Base-by-base conservation (phyloP, 1,140 invertebrate species). In the Neotoxoptera formosana region DNA sequence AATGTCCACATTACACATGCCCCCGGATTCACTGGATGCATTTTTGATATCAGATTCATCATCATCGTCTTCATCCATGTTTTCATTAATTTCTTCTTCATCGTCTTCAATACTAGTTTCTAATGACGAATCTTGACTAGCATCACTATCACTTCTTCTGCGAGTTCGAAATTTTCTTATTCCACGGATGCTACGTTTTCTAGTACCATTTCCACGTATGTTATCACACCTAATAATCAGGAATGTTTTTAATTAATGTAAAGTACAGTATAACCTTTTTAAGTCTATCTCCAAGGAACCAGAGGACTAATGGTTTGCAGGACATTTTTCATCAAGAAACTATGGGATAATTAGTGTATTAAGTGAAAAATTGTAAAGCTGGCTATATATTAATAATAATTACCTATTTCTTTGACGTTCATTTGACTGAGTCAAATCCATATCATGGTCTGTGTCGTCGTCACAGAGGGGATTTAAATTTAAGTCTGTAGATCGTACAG, bases 401-500 rank as follows among this genome's bases (percentile, higher is more conserved):
- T 93, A 93, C 91, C 91, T 93, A 53, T 81, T 93, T 47, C 91
- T 84, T 93, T 93, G 91, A 2, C 76, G 91, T 83, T 93, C 91
- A 86, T 83, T 84, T 86, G 48, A 41, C 30, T 93, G 91, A 84
- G 91, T 93, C 36, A 93, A 53, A 56, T 93, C 91, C 91, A 93
- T 93, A 25, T 93, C 91, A 93, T 93, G n/a, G 23, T 93, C 91
- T 23, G 89, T 67, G 25, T 53, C 76, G 48, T 84, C 48, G 48
- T 93, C 91, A 93, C 91, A 93, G 14, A 93, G 91, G 20, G 91
- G 91, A 95, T 96, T 96, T 95, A 96, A 95, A 95, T 96, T 96
- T 94, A 96, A 95, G 94, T 96, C 95, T 90, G 93, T 93, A 45
- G 93, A 93, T 76, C 47, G 87, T 30, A 89, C 76, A 81, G 87